phyloP scores from a whole-genome alignment of 2,888 invertebrate genomes.

The Oscheius sp. region DNA sequence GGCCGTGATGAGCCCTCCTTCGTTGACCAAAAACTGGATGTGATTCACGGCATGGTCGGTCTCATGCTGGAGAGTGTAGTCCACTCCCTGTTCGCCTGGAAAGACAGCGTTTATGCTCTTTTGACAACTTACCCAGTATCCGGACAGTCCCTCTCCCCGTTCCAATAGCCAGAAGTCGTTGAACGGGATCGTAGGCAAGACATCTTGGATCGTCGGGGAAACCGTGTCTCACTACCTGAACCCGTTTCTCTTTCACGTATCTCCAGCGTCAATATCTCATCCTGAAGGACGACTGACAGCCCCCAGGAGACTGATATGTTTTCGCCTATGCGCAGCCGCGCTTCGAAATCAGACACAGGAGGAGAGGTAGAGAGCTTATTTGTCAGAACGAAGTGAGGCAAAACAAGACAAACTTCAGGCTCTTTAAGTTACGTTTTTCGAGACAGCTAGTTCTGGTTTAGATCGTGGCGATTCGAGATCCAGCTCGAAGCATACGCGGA shows the following conservation, averaged over 20 bases:
- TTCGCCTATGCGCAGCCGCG: neutral
- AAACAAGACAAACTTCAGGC: no score
- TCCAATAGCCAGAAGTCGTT: conserved; percentile 94
- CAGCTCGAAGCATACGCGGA: no score
- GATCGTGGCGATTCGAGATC: no score
- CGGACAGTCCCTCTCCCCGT: conserved; percentile 76
- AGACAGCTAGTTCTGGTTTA: no score
- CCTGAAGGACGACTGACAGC: neutral
- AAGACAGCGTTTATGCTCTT: neutral
- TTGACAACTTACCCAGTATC: conserved; percentile 42
- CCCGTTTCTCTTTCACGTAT: neutral
- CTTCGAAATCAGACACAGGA: neutral
- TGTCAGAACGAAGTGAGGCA: neutral
- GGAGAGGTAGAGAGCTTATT: neutral
- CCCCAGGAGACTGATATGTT: conserved; percentile 12
- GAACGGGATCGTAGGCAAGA: conserved; percentile 96
- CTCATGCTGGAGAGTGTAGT: conserved; percentile 88
- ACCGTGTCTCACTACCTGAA: conserved; percentile 86
- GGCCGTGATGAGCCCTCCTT: conserved; percentile 93
- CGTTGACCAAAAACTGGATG: conserved; percentile 93
- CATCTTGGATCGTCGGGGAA: conserved; percentile 97
- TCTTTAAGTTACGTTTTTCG: no score
- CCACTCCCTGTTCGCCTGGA: conserved; percentile 87
- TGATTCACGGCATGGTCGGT: conserved; percentile 83
- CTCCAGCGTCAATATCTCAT: neutral